Percentiles rank a stretch among this genome's conserved stretches.
These are phyloP conservation scores for Anastatus disparis DNA, from an alignment of 1,140 invertebrate genomes.

Conservation along the genomic window DNA sequence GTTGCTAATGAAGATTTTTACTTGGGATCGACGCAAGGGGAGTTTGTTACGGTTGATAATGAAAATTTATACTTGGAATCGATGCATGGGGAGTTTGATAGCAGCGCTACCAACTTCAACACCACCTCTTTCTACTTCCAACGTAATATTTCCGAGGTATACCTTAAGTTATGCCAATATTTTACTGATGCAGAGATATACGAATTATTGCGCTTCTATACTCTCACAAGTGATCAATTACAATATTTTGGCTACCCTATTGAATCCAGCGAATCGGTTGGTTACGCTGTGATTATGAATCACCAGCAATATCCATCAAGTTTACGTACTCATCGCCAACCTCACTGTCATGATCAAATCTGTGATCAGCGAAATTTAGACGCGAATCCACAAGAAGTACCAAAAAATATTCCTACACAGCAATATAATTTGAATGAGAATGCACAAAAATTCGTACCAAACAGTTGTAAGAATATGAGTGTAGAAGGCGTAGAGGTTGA, in stretches of 20 bases:
- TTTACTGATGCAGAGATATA: conserved; percentile 57
- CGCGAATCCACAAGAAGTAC: too few relatives aligned
- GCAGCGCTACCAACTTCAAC: conserved; percentile 14
- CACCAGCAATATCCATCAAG: conserved; percentile 8
- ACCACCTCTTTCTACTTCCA: conserved; percentile 47
- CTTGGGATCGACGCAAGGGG: too few relatives aligned
- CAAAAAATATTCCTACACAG: not conserved
- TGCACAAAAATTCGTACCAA: conserved; percentile 74
- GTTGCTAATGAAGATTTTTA: too few relatives aligned
- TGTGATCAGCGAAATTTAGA: too few relatives aligned
- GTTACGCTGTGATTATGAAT: conserved; percentile 69
- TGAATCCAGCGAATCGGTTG: conserved; percentile 68
- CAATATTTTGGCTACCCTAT: conserved; percentile 79
- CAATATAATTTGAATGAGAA: conserved; percentile 68
- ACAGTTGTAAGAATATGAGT: not conserved
- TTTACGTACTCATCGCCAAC: not conserved
- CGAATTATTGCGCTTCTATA: conserved; percentile 69
- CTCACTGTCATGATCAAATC: not conserved
- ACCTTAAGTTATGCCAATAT: not conserved
- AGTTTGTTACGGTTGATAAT: too few relatives aligned
- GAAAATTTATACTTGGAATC: too few relatives aligned
- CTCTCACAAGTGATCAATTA: conserved; percentile 74
- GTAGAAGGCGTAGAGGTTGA: not conserved
- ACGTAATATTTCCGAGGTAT: not conserved
- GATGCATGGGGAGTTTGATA: too few relatives aligned